Evolutionary conservation across 2,797 vertebrate genomes (phyloP).

Genomic region (Danio albolineatus): DNA sequence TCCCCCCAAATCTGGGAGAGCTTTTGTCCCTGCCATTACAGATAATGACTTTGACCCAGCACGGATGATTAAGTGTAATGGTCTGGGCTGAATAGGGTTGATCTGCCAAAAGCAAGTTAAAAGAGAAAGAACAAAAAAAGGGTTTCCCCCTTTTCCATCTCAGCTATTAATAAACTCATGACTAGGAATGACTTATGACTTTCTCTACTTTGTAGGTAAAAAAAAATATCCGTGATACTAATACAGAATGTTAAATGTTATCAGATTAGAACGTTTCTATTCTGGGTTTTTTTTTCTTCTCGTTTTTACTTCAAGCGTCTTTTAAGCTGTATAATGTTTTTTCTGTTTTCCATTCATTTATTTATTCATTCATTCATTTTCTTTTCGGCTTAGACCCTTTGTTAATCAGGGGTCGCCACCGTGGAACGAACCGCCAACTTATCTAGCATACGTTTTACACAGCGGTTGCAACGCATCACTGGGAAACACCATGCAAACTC

Average conservation of each 20-base stretch:
- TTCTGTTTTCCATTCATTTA: no score
- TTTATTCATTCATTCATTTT: no score
- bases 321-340: no score
- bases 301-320: no score
- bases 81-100: constrained; percentile 71
- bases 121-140: constrained; percentile 10
- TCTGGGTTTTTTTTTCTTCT: neutral
- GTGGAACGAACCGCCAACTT: no score
- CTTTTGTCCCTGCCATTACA: constrained; percentile 78
- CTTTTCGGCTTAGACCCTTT: no score
- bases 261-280: neutral
- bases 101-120: constrained; percentile 67
- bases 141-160: constrained; percentile 36
- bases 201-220: neutral
- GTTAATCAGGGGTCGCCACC: no score
- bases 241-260: neutral
- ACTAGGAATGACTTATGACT: constrained; percentile 30
- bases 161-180: constrained; percentile 19
- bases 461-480: no score
- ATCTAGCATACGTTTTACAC: no score
- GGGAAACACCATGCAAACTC: no score
- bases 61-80: constrained; percentile 78
- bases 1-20: constrained; percentile 75
- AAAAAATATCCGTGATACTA: neutral
- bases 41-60: constrained; percentile 77